These are phyloP conservation scores for Pachycephus smyrnensis DNA, from an alignment of 2,888 invertebrate species.

Conservation along the genomic window DNA sequence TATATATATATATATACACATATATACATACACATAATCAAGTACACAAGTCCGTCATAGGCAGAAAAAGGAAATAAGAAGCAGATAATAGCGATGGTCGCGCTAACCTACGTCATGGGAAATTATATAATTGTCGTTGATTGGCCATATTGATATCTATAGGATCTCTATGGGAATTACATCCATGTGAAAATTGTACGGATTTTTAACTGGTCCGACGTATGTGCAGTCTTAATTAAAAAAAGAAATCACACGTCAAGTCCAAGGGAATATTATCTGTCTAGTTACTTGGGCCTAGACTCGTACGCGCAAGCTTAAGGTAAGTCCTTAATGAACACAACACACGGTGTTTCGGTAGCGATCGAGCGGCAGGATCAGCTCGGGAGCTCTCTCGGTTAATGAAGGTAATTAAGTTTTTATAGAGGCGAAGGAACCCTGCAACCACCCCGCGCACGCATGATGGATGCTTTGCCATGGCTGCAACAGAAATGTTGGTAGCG, in stretches of 20 bases:
- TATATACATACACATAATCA: not conserved
- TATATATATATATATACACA: too few relatives aligned
- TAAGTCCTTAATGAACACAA: constrained; percentile 5
- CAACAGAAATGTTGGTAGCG: constrained; percentile 6
- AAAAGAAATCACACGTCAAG: not conserved
- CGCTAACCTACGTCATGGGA: constrained; percentile 8
- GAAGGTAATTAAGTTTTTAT: constrained; percentile 66
- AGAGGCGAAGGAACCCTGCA: constrained; percentile 11
- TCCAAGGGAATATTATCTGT: not conserved
- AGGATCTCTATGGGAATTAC: not conserved
- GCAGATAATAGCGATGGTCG: not conserved
- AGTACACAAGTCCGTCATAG: not conserved
- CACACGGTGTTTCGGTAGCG: constrained; percentile 9
- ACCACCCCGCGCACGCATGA: constrained; percentile 10
- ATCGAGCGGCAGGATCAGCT: constrained; percentile 37
- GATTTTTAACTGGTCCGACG: not conserved
- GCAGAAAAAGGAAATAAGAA: not conserved
- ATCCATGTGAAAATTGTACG: not conserved
- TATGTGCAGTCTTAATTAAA: not conserved
- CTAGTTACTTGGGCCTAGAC: not conserved
- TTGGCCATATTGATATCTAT: constrained; percentile 30
- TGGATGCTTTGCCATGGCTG: constrained; percentile 8
- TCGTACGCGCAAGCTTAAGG: not conserved
- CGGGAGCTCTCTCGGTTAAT: constrained; percentile 55
- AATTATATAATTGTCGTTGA: constrained; percentile 56